These are phyloP conservation scores for Etheostoma nigrum DNA, from an alignment of 2,797 vertebrate genomes.

Conservation along the genomic window DNA sequence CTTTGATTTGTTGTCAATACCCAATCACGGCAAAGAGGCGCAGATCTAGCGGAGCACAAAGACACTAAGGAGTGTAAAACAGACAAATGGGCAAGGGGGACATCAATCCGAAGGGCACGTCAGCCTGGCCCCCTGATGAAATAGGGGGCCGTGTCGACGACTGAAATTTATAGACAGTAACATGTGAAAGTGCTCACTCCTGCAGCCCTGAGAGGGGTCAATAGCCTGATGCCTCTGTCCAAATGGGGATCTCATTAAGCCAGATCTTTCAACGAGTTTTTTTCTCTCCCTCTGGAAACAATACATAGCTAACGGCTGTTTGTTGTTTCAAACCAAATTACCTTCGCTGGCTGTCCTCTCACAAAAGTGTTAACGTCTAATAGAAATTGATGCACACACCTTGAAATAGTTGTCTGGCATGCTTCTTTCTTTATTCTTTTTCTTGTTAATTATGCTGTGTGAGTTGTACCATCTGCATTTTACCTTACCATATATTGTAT, in stretches of 20 bases:
- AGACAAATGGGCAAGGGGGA: conserved; percentile 85
- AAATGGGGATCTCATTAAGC: conserved; percentile 80
- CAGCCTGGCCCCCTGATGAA: conserved; percentile 80
- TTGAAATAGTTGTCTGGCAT: not conserved
- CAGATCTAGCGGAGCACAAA: conserved; percentile 81
- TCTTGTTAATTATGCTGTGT: conserved; percentile 20
- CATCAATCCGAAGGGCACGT: conserved; percentile 86
- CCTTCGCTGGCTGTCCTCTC: conserved; percentile 1
- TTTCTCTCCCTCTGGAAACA: conserved; percentile 38
- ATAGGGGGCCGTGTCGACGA: conserved; percentile 76
- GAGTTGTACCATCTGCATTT: conserved; percentile 11
- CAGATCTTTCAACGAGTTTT: conserved; percentile 60
- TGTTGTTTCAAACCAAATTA: conserved; percentile 58
- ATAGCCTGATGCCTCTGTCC: conserved; percentile 77
- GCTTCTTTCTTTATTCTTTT: not conserved
- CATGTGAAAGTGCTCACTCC: conserved; percentile 83
- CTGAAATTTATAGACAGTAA: conserved; percentile 87
- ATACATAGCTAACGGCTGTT: conserved; percentile 46
- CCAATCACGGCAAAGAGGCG: conserved; percentile 84
- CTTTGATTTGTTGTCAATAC: conserved; percentile 90
- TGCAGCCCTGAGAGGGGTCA: conserved; percentile 79
- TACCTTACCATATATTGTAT: conserved; percentile 15
- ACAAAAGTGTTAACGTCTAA: conserved; percentile 17
- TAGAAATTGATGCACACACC: conserved; percentile 3
- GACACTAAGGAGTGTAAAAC: conserved; percentile 86